Percentiles rank a stretch among this genome's conserved stretches.
Evolutionary conservation across 2,888 invertebrate genomes (phyloP).

Genomic region (Odiellus spinosus): DNA sequence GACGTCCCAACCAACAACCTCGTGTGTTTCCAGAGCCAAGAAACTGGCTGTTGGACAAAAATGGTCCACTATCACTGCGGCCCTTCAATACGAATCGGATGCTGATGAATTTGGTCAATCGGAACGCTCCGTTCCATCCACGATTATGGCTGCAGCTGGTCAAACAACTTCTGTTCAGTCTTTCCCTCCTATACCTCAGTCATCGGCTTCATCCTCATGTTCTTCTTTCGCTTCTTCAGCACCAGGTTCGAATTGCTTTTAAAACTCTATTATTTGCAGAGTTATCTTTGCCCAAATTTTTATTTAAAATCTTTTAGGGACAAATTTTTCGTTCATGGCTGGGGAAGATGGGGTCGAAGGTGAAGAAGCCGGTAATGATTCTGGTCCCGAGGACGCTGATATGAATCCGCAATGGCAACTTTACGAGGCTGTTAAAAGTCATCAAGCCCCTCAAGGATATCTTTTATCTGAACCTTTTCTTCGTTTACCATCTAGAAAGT

Average conservation of each 20-base stretch:
- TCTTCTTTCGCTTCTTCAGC: no score
- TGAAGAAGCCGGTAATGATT: slow-evolving; percentile 33
- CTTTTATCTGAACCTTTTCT: slow-evolving; percentile 81
- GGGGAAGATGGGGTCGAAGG: slow-evolving; percentile 25
- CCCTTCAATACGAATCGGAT: slow-evolving; percentile 35
- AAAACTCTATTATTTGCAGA: not conserved
- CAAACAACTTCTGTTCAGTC: slow-evolving; percentile 6
- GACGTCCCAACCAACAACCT: no score
- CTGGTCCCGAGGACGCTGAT: slow-evolving; percentile 38
- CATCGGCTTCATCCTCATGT: no score
- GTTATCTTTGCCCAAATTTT: not conserved
- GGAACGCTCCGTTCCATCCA: slow-evolving; percentile 17
- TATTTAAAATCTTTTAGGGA: no score
- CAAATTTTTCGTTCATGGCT: not conserved
- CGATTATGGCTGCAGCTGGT: slow-evolving; percentile 12
- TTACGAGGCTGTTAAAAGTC: slow-evolving; percentile 50
- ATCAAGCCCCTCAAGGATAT: slow-evolving; percentile 39
- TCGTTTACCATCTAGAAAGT: slow-evolving; percentile 61
- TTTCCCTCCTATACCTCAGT: no score
- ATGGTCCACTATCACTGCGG: slow-evolving; percentile 43
- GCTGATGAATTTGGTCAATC: slow-evolving; percentile 10
- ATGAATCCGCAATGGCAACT: slow-evolving; percentile 73
- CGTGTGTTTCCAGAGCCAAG: slow-evolving; percentile 25
- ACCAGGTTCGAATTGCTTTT: no score
- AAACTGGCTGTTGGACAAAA: slow-evolving; percentile 35